phyloP scores from a whole-genome alignment of 2,888 invertebrate species.

The Campaea margaritaria region DNA sequence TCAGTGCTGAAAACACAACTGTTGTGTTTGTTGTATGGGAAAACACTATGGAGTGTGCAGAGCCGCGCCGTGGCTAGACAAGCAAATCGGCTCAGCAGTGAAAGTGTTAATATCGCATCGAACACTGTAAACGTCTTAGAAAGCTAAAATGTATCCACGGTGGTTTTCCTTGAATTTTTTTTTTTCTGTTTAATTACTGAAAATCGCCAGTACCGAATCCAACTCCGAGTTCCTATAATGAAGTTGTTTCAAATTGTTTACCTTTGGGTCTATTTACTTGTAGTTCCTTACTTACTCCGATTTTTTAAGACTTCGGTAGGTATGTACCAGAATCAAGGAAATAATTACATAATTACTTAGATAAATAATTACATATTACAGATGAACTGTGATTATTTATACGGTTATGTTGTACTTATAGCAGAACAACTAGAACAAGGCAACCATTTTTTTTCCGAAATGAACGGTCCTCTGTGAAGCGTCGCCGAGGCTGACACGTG shows the following conservation, averaged over 20 bases:
- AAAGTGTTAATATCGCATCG: neutral
- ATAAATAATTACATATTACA: neutral
- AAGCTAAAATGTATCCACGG: neutral
- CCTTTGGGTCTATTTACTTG: neutral
- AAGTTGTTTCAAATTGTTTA: conserved; percentile 3
- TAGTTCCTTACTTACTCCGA: conserved; percentile 10
- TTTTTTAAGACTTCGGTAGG: conserved; percentile 22
- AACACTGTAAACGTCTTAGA: neutral
- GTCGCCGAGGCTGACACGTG: too few species aligned
- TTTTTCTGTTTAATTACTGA: conserved; percentile 16
- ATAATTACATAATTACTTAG: neutral
- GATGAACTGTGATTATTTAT: too few species aligned
- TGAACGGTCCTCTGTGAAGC: too few species aligned
- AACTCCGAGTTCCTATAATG: conserved; percentile 2
- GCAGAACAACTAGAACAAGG: too few species aligned
- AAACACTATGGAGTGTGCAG: too few species aligned
- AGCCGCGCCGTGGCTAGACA: too few species aligned
- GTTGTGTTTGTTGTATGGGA: too few species aligned
- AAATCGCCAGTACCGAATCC: conserved; percentile 2
- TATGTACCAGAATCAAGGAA: conserved; percentile 1
- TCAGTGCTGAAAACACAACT: too few species aligned
- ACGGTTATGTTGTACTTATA: too few species aligned
- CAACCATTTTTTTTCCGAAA: too few species aligned
- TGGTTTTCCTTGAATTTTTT: neutral
- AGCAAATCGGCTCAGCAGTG: too few species aligned